Evolutionary conservation across 2,797 vertebrate species (phyloP), one percentile per base, ranked within the genome.

Genomic region (Epinephelus awoara): DNA sequence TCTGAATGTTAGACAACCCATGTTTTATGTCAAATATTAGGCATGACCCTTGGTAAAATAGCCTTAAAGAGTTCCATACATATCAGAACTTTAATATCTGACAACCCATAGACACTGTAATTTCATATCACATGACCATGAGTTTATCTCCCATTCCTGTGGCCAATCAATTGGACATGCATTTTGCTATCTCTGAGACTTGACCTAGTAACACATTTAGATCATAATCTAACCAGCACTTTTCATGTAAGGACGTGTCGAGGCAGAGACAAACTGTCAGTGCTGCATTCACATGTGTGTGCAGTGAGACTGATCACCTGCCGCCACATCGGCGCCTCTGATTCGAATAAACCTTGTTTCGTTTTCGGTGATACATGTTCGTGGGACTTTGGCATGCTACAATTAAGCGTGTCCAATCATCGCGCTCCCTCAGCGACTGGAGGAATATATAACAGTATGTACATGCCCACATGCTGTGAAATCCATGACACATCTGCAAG

Each of bases 161-260:
- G 79, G 44, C 76, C 67, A 77, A 75, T 87, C 84, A 62, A 73
- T 89, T 81, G 61, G 77, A 75, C 66, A 75, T 71, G 80, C 73
- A 56, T 69, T 56, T 21, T 40, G 6, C 59, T 61, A 77, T 80
- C 72, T 72, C 52, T 46, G 23, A 75, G 66, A 78, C 58, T 73
- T 87, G 85, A 90, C 86, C 81, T 52, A 86, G 68, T 82, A 87
- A 88, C 86, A 88, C 79, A 84, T 77, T 82, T 76, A 75, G 78
- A 79, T 79, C 50, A 25, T 29, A 63, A 77, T 71, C 70, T 55
- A 44, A 72, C 55, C n/a, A 23, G 44, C 40, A 38, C 18, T 83
- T 64, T 67, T 70, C 66, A 74, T 79, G 67, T 70, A 29, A 77
- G 73, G 52, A 59, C 74, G 80, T 63, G 82, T 75, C 10, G 57